Percentiles rank a stretch among this genome's conserved stretches.
These are phyloP conservation scores for Macaria liturata DNA, from an alignment of 2,888 invertebrate species.

Conservation along the genomic window DNA sequence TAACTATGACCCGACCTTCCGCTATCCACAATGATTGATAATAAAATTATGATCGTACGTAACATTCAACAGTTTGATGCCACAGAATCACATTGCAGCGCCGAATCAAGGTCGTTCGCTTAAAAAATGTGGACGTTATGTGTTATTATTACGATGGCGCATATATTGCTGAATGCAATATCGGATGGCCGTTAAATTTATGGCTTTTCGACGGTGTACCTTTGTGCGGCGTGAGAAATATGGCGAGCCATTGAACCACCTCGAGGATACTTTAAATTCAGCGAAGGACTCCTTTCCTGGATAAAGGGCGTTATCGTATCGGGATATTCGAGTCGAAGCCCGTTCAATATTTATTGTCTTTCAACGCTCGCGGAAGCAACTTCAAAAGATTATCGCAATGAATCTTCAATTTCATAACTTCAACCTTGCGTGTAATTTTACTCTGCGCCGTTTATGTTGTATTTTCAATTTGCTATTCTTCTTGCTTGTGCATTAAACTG, in stretches of 20 bases:
- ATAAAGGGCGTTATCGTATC: constrained; percentile 43
- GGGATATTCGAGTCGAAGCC: constrained; percentile 21
- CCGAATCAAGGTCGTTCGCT: constrained; percentile 51
- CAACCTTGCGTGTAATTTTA: constrained; percentile 22
- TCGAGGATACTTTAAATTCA: constrained; percentile 63
- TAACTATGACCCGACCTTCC: constrained; percentile 43
- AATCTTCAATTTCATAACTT: constrained; percentile 9
- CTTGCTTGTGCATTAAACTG: constrained; percentile 2
- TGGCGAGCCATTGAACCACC: constrained; percentile 56
- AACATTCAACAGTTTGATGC: constrained; percentile 38
- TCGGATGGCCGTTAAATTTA: constrained; percentile 67
- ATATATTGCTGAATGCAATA: constrained; percentile 72
- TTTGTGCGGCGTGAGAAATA: constrained; percentile 65
- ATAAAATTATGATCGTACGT: constrained; percentile 40
- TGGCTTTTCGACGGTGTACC: constrained; percentile 59
- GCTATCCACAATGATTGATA: constrained; percentile 39
- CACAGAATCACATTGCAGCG: constrained; percentile 37
- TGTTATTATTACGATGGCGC: constrained; percentile 49
- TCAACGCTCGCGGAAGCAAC: constrained; percentile 21
- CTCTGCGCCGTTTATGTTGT: constrained; percentile 42
- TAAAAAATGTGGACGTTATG: constrained; percentile 46
- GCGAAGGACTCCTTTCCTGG: constrained; percentile 56
- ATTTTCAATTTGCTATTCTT: constrained; percentile 27
- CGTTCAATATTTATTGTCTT: constrained; percentile 27
- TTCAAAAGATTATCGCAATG: constrained; percentile 8